Conservation (phyloP, 2,888 invertebrate genomes). For the Tineola bisselliella region DNA sequence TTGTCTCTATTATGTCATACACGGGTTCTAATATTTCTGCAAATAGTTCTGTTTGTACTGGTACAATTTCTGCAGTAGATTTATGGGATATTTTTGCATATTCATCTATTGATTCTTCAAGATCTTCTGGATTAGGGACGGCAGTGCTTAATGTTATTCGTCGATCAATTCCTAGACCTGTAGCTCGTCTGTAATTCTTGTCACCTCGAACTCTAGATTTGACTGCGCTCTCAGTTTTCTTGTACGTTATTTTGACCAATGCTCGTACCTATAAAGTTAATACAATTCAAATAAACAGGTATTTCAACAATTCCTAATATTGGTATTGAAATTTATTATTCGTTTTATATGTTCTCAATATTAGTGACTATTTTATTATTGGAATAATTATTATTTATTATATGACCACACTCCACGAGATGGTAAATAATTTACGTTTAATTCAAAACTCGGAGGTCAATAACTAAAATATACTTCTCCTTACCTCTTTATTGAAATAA, state of each 20-base stretch:
- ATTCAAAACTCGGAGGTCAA: too few relatives aligned
- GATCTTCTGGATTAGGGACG: conserved; percentile 27
- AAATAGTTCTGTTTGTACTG: conserved; percentile 51
- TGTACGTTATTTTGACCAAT: conserved; percentile 52
- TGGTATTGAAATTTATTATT: too few relatives aligned
- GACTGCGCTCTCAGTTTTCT: conserved; percentile 50
- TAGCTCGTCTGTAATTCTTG: conserved; percentile 33
- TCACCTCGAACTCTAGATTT: conserved; percentile 42
- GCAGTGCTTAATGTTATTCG: conserved; percentile 49
- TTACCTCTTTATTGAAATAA: conserved; percentile 73
- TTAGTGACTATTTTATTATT: too few relatives aligned
- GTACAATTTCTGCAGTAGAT: conserved; percentile 58
- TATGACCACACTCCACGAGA: too few relatives aligned
- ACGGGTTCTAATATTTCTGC: conserved; percentile 56
- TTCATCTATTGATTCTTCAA: conserved; percentile 30
- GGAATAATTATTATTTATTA: too few relatives aligned
- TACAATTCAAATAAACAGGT: neutral
- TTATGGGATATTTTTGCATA: conserved; percentile 36
- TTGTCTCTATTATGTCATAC: conserved; percentile 44
- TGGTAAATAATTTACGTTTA: too few relatives aligned
- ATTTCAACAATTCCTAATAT: too few relatives aligned
- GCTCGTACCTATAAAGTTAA: conserved; percentile 40
- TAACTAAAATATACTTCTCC: neutral
- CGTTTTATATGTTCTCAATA: too few relatives aligned
- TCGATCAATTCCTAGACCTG: conserved; percentile 26